phyloP scores from a whole-genome alignment of 2,888 invertebrate species.

The Psococerastis gibbosa region DNA sequence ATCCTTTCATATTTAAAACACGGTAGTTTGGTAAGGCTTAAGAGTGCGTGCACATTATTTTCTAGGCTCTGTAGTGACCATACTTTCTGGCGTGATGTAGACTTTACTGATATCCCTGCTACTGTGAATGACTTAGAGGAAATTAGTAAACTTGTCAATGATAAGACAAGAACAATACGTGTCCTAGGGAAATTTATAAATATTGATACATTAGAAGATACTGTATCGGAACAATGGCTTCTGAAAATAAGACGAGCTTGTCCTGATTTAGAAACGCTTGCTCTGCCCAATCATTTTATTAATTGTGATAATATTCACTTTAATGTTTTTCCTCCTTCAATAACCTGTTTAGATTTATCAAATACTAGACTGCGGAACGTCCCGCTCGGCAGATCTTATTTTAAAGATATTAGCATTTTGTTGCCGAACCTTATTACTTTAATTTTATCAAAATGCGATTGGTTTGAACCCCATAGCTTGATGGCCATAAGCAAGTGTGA shows the following conservation, averaged over 20 bases:
- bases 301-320: neutral
- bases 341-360: slow-evolving; percentile 1
- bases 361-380: slow-evolving; percentile 22
- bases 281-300: slow-evolving; percentile 5
- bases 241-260: neutral
- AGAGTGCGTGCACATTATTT: neutral
- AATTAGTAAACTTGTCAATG: neutral
- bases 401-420: slow-evolving; percentile 32
- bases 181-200: neutral
- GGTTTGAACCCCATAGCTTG: slow-evolving; percentile 54
- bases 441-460: slow-evolving; percentile 49
- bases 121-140: neutral
- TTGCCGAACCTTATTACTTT: slow-evolving; percentile 35
- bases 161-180: slow-evolving; percentile 3
- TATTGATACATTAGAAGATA: neutral
- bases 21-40: slow-evolving; percentile 1
- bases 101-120: neutral
- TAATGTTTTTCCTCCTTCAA: neutral
- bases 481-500: slow-evolving; percentile 52
- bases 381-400: slow-evolving; percentile 30
- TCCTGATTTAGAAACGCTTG: neutral
- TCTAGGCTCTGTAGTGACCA: neutral
- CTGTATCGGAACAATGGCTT: neutral
- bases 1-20: slow-evolving; percentile 7
- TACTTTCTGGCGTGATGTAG: slow-evolving; percentile 1